Base-by-base conservation (phyloP, 2,888 invertebrate genomes). In the Eilema depressum region DNA sequence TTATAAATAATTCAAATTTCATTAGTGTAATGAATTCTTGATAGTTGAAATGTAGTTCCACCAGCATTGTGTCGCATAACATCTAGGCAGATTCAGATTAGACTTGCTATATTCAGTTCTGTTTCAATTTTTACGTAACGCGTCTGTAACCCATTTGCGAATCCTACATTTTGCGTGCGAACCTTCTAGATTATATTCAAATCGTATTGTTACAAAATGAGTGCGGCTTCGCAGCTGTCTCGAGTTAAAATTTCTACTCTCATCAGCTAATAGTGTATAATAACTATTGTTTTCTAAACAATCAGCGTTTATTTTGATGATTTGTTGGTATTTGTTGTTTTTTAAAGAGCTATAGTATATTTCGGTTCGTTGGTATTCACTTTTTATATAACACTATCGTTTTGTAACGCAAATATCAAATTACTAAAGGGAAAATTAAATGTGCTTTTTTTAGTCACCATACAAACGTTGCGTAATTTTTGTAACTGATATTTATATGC, bases 161-260 rank as follows among this genome's bases (percentile, higher is more conserved):
- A 69, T 67, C 60, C 61, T 62, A 61, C 37, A 63, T 61, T 25
- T 61, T 30, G 61, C 41, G 59, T 80, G 73, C 41, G 70, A 80
- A 74, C 63, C 47, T 17, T 71, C 63, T 41, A 41, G n/a, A 53
- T n/a, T 53, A 53, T 53, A n/a, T 53, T 53, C 53, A 53, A 53
- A 71, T 77, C 70, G 70, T 66, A 59, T 80, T 74, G 68, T 74
- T 74, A 72, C 64, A 70, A 75, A 66, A 68, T 77, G 71, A 80
- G 75, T 67, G 64, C 63, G 57, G n/a, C 14, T 53, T n/a, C 64
- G n/a, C 25, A 28, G 12, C 26, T 47, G 33, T 4, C 12, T 14
- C 26, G 12, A 12, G 26, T 77, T 71, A 66, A 41, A 62, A 65
- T 72, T 77, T 78, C 69, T 70, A 75, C 63, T 60, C 33, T 63